Percentiles rank a stretch among this genome's conserved stretches.
These are phyloP conservation scores for Melanargia galathea DNA, from an alignment of 2,888 invertebrate species.

Conservation along the genomic window DNA sequence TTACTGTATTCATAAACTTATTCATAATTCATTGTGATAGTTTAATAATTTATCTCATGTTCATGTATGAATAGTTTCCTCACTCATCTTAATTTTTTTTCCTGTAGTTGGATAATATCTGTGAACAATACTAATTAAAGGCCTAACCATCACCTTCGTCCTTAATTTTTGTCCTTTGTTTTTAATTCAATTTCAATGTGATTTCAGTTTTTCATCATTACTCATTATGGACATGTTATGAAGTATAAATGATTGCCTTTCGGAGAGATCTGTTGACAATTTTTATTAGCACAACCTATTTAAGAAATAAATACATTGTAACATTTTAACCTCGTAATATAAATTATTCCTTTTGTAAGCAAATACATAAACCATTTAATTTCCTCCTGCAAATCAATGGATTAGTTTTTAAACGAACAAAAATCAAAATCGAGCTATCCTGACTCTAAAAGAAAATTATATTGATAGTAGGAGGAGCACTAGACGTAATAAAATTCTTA, in stretches of 20 bases:
- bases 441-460: conserved; percentile 7
- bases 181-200: neutral
- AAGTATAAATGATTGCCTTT: neutral
- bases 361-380: neutral
- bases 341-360: neutral
- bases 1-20: neutral
- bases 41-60: no score
- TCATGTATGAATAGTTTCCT: neutral
- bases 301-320: no score
- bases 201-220: neutral
- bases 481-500: neutral
- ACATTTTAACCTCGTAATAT: no score
- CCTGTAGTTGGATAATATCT: neutral
- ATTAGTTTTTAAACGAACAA: neutral
- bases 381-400: neutral
- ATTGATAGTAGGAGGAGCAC: neutral
- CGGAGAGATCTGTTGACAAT: neutral
- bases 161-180: neutral
- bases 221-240: neutral
- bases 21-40: neutral
- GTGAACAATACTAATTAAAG: neutral
- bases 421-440: neutral
- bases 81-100: neutral
- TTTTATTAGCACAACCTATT: no score
- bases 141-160: neutral